Evolutionary conservation across 2,797 vertebrate species (phyloP), one percentile per base, ranked within the genome.

Genomic region (Etheostoma nigrum): DNA sequence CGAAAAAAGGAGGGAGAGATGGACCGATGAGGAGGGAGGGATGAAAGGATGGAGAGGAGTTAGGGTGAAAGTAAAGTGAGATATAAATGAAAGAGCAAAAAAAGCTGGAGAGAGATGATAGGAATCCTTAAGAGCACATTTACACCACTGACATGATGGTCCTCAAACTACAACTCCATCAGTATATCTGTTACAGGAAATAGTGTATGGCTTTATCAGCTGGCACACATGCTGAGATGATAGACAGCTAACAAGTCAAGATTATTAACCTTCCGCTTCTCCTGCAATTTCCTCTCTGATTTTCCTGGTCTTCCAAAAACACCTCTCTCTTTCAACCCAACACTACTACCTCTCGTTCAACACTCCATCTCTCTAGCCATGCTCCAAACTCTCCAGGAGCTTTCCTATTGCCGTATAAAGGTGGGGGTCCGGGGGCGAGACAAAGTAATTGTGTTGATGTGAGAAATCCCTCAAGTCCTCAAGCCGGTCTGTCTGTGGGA

Each of bases 201-300:
- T 36, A 57, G 49, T 51, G 67, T 74, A 48, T 70, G 78, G 12
- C 76, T 86, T 89, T 76, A 88, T 89, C 78, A 86, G 67, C 78
- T 75, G 76, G 74, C 66, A 72, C 54, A 66, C 82, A 82, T 47
- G 72, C 73, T 63, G 85, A 82, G 87, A 85, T 89, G 89, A 89
- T 23, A 53, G 86, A 88, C 82, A 81, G 84, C 52, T 72, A 78
- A 81, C 73, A 84, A 87, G 74, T 79, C 67, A 57, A 23, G 55
- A 74, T 87, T 72, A 90, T 89, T 85, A 87, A 81, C 83, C 74
- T 86, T 70, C 64, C 55, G 76, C 80, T 71, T 84, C 78, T 84
- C 59, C 72, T 80, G 86, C 75, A 76, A 75, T 89, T 85, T 90
- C 86, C 85, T 68, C 72, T 85, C 67, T 74, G 71, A 78, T 84